Evolutionary conservation across 2,797 vertebrate species (phyloP).

Genomic region (Todus mexicanus): DNA sequence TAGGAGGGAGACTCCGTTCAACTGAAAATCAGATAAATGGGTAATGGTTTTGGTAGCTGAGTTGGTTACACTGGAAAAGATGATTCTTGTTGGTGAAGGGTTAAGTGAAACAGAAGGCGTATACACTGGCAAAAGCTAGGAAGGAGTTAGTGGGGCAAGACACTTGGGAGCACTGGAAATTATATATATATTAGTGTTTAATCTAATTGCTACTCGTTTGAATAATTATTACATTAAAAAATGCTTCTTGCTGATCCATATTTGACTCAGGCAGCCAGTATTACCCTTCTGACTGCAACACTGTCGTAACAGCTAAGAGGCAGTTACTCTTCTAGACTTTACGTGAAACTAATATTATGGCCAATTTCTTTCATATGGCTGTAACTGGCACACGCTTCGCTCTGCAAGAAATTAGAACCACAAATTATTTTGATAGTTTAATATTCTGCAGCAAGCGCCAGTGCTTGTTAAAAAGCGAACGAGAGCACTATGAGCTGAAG

Average conservation of each 20-base stretch:
- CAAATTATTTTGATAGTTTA: background rate
- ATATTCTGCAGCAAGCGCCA: background rate
- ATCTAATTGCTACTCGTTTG: constrained; percentile 11
- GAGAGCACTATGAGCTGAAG: background rate
- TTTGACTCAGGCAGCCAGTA: constrained; percentile 16
- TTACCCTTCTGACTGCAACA: constrained; percentile 4
- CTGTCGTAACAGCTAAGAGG: background rate
- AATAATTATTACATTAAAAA: background rate
- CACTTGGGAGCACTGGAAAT: background rate
- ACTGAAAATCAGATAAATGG: background rate
- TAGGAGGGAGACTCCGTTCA: background rate
- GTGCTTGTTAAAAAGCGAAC: background rate
- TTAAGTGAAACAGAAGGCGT: background rate
- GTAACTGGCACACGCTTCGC: background rate
- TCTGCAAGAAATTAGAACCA: background rate
- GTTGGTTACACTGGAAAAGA: background rate
- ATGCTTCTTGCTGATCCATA: background rate
- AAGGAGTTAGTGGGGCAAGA: background rate
- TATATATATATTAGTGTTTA: constrained; percentile 11
- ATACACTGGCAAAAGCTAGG: background rate
- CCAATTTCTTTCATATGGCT: background rate
- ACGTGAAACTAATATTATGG: background rate
- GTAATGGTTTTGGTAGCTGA: background rate
- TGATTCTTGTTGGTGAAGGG: background rate
- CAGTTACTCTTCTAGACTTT: background rate